phyloP scores from a whole-genome alignment of 2,797 vertebrate genomes.

The Manis javanica region DNA sequence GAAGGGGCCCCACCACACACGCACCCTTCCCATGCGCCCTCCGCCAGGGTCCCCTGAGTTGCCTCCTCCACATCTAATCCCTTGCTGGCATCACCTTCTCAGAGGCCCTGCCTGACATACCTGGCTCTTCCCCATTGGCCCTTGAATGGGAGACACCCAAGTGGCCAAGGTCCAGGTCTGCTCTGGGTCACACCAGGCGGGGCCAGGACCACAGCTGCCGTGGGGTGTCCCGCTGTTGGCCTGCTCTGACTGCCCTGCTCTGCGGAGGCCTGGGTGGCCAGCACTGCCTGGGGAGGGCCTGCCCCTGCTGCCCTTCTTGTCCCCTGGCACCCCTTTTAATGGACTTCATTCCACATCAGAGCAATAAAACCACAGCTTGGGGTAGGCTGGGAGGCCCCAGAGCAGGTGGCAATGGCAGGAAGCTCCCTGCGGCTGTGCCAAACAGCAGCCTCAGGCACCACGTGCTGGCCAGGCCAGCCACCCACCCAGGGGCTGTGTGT shows the following conservation, averaged over 20 bases:
- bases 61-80: background rate
- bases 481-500: too few species aligned
- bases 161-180: background rate
- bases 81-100: background rate
- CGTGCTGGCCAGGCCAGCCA: too few species aligned
- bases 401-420: background rate
- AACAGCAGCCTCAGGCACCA: background rate
- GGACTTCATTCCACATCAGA: background rate
- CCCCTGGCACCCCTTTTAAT: background rate
- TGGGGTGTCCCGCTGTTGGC: background rate
- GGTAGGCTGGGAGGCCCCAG: background rate
- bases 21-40: background rate
- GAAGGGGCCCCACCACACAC: background rate
- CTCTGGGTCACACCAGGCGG: background rate
- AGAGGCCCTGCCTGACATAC: background rate
- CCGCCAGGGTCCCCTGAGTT: background rate
- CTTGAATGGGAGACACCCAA: background rate
- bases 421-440: background rate
- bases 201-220: background rate
- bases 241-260: background rate
- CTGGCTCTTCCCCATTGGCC: too few species aligned
- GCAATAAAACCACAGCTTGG: background rate
- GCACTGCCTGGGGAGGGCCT: background rate
- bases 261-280: background rate
- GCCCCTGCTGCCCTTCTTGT: background rate